Base-by-base conservation (phyloP, 1,140 invertebrate species). In the Drosophila bifasciata region DNA sequence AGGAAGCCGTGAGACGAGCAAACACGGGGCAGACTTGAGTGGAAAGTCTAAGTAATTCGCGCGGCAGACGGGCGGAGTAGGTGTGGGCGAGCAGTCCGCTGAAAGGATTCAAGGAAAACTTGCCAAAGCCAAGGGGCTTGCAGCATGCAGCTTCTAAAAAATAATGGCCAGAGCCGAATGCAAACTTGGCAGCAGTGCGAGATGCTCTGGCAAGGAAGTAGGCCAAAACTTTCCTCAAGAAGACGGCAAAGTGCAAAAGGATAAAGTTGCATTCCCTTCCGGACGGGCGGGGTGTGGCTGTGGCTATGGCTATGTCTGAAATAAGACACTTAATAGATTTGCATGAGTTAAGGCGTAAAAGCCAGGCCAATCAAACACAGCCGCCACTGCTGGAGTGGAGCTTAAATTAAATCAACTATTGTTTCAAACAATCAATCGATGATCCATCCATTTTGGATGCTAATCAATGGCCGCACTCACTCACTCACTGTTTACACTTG, bases 71-170 rank as follows among this genome's bases (percentile, higher is more conserved):
- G 48, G 50, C 55, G 59, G 59, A 56, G 32, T 32, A 58, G 67
- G 36, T 56, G 46, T 46, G 46, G 21, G 28, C 36, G 49, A 81
- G 67, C 53, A 61, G 77, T 70, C 78, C 52, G 62, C 55, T 69
- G 66, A 77, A 77, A 77, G 78, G 78, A 80, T 77, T 80, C 73
- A 48, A 32, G 25, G 25, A 49, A 77, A 78, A 81, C 60, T 79
- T 76, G 71, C 59, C 72, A 60, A 74, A 53, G 77, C 77, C 71
- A 77, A 73, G 53, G 63, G 32, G 32, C 32, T 36, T 36, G 32
- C 32, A 13, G 66, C 78, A 62, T 63, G 70, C 41, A 50, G 59
- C 61, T 61, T 57, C 50, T 43, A 36, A 62, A 58, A 48, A 53
- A 75, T 23, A 44, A 59, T 19, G 13, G 50, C 25, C 16, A n/a